Base-by-base conservation (phyloP, 1,140 invertebrate species). In the Aphelinus atriplicis region DNA sequence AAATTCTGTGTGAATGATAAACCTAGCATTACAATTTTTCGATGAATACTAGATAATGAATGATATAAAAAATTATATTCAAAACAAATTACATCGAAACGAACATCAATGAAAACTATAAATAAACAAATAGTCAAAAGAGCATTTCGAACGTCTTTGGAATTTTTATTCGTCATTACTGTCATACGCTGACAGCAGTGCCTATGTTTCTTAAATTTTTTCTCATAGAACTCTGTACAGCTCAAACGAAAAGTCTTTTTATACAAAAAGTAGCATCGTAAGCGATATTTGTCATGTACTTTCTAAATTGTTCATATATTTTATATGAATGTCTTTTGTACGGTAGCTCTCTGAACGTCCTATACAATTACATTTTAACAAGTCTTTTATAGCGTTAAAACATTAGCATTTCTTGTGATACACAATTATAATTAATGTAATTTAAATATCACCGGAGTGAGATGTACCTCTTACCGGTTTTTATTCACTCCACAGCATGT, bases 391-490 rank as follows among this genome's bases (percentile, higher is more conserved):
- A 73, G 76, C 56, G 55, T 48, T 73, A 48, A 70, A 71, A 74
- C 43, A 1, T 71, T 77, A 69, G 57, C 45, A 48, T 67, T 71
- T 9, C 4, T 76, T 76, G 1, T 45, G 43, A 64, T 70, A 65
- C 26, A 75, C 45, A 57, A 64, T 60, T 66, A 2, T 75, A 64
- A 3, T 48, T 65, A 65, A 65, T 6, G 9, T 75, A 71, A 70
- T 75, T 75, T 66, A 10, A 66, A 72, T 46, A 63, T 71, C 46
- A 64, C 57, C 63, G 45, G 55, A 76, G 58, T 50, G 5, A 67
- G 51, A 65, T 60, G 63, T 61, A 64, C 72, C 50, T 81, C 77
- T 75, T 78, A 76, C 78, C 76, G 76, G 67, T 73, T 66, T 66
- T 1, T 62, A n/a, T 61, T 61, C 67, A 75, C 58, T 70, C 67